phyloP scores from a whole-genome alignment of 2,113 vertebrate species.

The Galeopterus variegatus region DNA sequence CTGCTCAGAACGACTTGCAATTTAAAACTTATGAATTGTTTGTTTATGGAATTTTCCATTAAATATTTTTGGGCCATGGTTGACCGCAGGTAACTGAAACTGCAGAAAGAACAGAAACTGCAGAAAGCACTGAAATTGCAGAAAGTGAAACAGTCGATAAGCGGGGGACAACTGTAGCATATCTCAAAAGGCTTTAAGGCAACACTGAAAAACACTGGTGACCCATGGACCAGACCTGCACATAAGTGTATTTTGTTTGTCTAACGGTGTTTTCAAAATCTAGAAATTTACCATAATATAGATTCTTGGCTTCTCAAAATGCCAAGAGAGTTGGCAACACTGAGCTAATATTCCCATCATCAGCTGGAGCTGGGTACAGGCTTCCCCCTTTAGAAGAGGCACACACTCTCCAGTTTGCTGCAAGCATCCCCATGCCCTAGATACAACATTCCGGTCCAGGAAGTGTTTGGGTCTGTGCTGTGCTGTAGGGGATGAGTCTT shows the following conservation, averaged over 20 bases:
- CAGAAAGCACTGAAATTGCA: too few species aligned
- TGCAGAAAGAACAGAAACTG: too few species aligned
- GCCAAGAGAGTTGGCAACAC: not conserved
- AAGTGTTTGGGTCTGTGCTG: not conserved
- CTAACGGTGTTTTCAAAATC: conserved; percentile 53
- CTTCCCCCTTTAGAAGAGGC: not conserved
- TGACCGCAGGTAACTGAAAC: too few species aligned
- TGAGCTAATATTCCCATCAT: not conserved
- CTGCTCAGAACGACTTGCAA: too few species aligned
- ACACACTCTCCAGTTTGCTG: not conserved
- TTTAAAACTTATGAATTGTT: too few species aligned
- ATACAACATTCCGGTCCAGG: not conserved
- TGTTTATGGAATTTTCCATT: too few species aligned
- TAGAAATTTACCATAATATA: conserved; percentile 3
- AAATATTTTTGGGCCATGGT: too few species aligned
- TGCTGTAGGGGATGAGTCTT: not conserved
- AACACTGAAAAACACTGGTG: not conserved
- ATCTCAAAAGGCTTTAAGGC: not conserved
- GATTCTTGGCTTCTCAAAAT: conserved; percentile 58
- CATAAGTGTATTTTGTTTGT: conserved; percentile 30
- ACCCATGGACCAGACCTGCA: not conserved
- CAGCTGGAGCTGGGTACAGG: not conserved
- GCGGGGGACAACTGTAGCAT: too few species aligned
- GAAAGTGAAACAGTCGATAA: too few species aligned
- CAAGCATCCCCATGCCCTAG: not conserved